Percentiles rank a stretch among this genome's conserved stretches.
phyloP scores from a whole-genome alignment of 1,140 invertebrate species.

The Diploscapter pachys region DNA sequence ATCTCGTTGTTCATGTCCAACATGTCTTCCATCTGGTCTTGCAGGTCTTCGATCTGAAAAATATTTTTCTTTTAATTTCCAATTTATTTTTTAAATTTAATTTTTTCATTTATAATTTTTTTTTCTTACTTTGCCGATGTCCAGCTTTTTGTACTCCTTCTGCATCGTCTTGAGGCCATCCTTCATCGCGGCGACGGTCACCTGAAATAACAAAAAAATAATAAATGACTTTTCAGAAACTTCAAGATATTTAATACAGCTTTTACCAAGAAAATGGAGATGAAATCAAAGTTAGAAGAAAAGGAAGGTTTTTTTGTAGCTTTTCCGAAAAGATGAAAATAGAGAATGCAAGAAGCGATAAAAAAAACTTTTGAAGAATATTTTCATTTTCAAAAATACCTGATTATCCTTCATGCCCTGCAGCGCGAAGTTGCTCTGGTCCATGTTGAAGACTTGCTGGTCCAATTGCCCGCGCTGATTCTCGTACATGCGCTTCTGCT shows the following conservation, averaged over 20 bases:
- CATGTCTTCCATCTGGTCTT: slow-evolving; percentile 97
- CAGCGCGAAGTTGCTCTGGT: slow-evolving; percentile 94
- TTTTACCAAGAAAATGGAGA: neutral
- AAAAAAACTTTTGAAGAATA: too few species aligned
- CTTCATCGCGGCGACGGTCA: slow-evolving; percentile 83
- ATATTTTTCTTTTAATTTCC: neutral
- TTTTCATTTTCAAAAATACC: slow-evolving; percentile 54
- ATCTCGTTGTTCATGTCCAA: slow-evolving; percentile 95
- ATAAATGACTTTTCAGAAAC: slow-evolving; percentile 37
- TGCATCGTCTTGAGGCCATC: slow-evolving; percentile 96
- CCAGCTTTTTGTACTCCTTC: slow-evolving; percentile 95
- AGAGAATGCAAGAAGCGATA: too few species aligned
- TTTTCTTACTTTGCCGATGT: slow-evolving; percentile 75
- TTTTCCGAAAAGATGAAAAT: too few species aligned
- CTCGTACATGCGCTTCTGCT: slow-evolving; percentile 97
- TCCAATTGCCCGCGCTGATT: slow-evolving; percentile 83
- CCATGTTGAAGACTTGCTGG: slow-evolving; percentile 95
- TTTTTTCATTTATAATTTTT: too few species aligned
- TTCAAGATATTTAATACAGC: neutral
- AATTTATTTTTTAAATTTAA: neutral
- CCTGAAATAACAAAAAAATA: slow-evolving; percentile 34
- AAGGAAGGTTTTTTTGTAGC: neutral
- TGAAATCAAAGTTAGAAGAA: neutral
- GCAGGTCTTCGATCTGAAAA: slow-evolving; percentile 57
- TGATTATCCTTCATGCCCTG: slow-evolving; percentile 97